A percentile compares a stretch with the other conserved stretches of the same genome.
These are phyloP conservation scores for Campylomormyrus numenius DNA, from an alignment of 2,113 vertebrate genomes.

Conservation along the genomic window DNA sequence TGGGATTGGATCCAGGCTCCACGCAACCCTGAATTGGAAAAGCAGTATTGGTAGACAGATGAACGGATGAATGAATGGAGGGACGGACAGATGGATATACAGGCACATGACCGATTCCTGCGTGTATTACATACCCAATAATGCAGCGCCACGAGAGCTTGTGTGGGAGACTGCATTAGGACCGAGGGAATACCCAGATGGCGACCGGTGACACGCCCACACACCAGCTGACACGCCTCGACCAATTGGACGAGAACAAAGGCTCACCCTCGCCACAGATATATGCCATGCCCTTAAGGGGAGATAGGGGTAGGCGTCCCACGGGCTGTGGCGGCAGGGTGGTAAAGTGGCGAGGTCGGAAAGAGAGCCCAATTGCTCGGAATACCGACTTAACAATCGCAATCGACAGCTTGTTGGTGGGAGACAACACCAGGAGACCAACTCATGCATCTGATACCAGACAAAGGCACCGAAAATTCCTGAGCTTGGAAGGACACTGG, in stretches of 20 bases:
- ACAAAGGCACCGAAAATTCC: not conserved
- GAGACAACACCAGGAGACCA: not conserved
- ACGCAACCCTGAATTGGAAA: not conserved
- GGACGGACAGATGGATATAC: not conserved
- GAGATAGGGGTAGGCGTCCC: not conserved
- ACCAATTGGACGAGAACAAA: not conserved
- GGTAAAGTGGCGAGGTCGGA: not conserved
- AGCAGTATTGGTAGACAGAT: not conserved
- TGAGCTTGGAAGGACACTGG: not conserved
- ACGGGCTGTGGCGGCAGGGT: not conserved
- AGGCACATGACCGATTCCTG: not conserved
- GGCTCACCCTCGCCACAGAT: not conserved
- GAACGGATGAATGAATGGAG: not conserved
- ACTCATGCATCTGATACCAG: not conserved
- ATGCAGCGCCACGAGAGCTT: not conserved
- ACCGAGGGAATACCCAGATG: constrained; percentile 6
- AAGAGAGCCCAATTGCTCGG: not conserved
- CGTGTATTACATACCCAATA: not conserved
- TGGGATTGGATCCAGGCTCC: not conserved
- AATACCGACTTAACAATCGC: not conserved
- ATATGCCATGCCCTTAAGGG: not conserved
- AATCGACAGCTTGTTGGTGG: not conserved
- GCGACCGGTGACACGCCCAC: not conserved
- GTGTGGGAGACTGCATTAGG: constrained; percentile 3
- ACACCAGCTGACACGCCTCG: not conserved